These are phyloP conservation scores for Valencia hispanica DNA, from an alignment of 2,797 vertebrate genomes.

Conservation along the genomic window DNA sequence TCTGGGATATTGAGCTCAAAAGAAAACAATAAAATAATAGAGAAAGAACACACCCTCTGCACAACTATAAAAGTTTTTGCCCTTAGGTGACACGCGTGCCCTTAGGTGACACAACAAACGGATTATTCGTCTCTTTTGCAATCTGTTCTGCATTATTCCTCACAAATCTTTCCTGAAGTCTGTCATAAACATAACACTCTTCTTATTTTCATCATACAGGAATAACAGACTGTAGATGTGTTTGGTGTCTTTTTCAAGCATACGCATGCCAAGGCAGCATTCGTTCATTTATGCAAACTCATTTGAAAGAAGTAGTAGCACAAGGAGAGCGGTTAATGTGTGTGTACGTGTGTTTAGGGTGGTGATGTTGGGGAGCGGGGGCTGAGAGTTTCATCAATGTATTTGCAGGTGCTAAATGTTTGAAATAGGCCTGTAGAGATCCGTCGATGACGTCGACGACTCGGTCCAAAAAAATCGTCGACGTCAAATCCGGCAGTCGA, in stretches of 20 bases:
- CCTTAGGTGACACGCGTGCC: conserved; percentile 51
- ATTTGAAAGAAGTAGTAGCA: conserved; percentile 30
- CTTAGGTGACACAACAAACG: conserved; percentile 46
- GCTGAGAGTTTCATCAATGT: background rate
- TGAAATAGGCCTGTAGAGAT: no score
- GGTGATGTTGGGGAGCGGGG: background rate
- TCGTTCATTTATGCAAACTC: conserved; percentile 68
- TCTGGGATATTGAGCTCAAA: conserved; percentile 43
- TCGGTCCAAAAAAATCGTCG: no score
- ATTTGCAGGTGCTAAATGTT: background rate
- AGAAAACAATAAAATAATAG: conserved; percentile 39
- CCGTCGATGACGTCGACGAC: no score
- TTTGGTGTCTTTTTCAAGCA: conserved; percentile 35
- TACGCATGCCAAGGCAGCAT: conserved; percentile 42
- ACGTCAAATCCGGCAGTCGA: no score
- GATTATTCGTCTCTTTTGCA: conserved; percentile 45
- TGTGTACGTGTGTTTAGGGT: background rate
- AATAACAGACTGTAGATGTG: conserved; percentile 55
- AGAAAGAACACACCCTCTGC: conserved; percentile 25
- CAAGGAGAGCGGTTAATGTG: conserved; percentile 2
- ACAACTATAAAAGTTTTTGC: conserved; percentile 21
- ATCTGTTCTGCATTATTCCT: conserved; percentile 46
- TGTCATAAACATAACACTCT: conserved; percentile 54
- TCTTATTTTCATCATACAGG: conserved; percentile 45
- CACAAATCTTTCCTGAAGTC: conserved; percentile 54